Percentiles rank a stretch among this genome's conserved stretches.
Conservation (phyloP, 2,888 invertebrate species). For the Pyrocoelia pectoralis region DNA sequence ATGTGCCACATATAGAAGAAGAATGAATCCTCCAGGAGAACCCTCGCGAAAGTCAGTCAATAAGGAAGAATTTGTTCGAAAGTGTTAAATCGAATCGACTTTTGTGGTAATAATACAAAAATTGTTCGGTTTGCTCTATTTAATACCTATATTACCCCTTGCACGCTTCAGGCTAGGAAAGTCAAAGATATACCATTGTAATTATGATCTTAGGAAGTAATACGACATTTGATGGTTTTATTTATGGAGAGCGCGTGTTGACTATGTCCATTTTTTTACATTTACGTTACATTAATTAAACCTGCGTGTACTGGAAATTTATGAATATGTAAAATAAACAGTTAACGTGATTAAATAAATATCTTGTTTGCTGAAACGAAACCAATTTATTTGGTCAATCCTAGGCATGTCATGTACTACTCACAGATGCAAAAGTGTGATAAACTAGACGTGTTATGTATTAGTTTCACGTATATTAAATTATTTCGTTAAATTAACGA, state of each 20-base stretch:
- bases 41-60: constrained; percentile 9
- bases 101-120: constrained; percentile 17
- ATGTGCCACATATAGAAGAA: constrained; percentile 11
- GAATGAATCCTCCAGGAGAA: constrained; percentile 12
- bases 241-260: constrained; percentile 7
- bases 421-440: background rate
- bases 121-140: constrained; percentile 39
- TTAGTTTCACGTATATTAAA: background rate
- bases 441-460: background rate
- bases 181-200: constrained; percentile 50
- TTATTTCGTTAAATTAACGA: background rate
- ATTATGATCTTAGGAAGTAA: constrained; percentile 52
- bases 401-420: constrained; percentile 1
- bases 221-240: constrained; percentile 49
- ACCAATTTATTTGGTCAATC: background rate
- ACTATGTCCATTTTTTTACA: background rate
- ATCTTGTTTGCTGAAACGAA: constrained; percentile 1
- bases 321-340: constrained; percentile 1
- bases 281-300: background rate
- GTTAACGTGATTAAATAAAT: background rate
- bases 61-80: constrained; percentile 10
- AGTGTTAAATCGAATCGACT: constrained; percentile 14
- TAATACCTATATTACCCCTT: constrained; percentile 29
- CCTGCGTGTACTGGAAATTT: background rate
- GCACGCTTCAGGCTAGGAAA: constrained; percentile 50